These are phyloP conservation scores for Microhierax caerulescens DNA, from an alignment of 2,797 vertebrate species.

Conservation along the genomic window DNA sequence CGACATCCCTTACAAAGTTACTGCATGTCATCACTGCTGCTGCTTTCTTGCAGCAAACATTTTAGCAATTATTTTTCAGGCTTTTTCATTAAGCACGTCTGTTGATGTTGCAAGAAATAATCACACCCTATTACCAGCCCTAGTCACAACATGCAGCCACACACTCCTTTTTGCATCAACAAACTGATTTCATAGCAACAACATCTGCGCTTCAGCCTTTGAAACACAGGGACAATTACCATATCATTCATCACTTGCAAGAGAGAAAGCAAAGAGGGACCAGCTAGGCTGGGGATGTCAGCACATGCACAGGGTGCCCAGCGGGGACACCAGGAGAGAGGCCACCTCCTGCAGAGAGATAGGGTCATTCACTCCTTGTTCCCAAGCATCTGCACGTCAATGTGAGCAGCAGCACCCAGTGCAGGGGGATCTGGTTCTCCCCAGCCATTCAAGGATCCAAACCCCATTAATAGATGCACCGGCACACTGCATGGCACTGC, in stretches of 20 bases:
- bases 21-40: not conserved
- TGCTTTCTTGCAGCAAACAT: not conserved
- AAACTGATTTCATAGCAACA: not conserved
- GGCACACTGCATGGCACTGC: not conserved
- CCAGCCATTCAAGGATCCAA: not conserved
- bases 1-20: not conserved
- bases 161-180: not conserved
- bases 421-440: not conserved
- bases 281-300: not conserved
- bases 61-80: not conserved
- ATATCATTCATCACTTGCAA: not conserved
- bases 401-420: not conserved
- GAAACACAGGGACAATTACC: not conserved
- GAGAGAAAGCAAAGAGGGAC: not conserved
- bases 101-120: not conserved
- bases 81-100: not conserved
- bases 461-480: not conserved
- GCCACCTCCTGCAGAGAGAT: not conserved
- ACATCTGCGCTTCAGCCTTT: not conserved
- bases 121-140: not conserved
- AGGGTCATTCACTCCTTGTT: accelerated
- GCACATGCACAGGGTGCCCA: not conserved
- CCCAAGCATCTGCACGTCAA: not conserved
- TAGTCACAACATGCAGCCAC: not conserved
- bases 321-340: not conserved